Evolutionary conservation across 2,113 vertebrate genomes (phyloP).

Genomic region (Ellobius talpinus): DNA sequence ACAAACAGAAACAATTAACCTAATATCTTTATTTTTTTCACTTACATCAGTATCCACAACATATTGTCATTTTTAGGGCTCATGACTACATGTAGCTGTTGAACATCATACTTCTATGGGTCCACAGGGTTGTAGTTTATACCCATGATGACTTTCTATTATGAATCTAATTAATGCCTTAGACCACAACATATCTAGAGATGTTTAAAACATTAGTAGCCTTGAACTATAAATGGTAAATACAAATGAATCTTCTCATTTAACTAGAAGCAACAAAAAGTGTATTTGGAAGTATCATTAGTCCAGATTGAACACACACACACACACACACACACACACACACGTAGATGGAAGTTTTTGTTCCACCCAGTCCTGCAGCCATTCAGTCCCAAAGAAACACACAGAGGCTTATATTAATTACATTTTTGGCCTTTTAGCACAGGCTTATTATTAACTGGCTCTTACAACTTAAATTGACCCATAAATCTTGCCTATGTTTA

Average conservation of each 20-base stretch:
- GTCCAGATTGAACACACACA: neutral
- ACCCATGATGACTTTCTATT: neutral
- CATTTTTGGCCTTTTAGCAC: too few species aligned
- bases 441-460: too few species aligned
- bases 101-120: neutral
- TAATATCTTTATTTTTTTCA: neutral
- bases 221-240: constrained; percentile 21
- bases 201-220: constrained; percentile 22
- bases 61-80: neutral
- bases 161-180: neutral
- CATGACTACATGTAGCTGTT: neutral
- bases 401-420: too few species aligned
- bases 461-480: too few species aligned
- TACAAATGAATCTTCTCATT: neutral
- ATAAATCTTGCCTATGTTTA: too few species aligned
- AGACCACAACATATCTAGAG: neutral
- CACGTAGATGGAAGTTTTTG: neutral
- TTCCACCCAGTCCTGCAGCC: too few species aligned
- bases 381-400: too few species aligned
- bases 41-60: neutral
- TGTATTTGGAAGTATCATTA: neutral
- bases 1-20: neutral
- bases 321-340: neutral
- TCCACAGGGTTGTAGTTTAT: neutral
- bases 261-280: neutral